phyloP scores from a whole-genome alignment of 1,140 invertebrate genomes.

The Coptotermes formosanus region DNA sequence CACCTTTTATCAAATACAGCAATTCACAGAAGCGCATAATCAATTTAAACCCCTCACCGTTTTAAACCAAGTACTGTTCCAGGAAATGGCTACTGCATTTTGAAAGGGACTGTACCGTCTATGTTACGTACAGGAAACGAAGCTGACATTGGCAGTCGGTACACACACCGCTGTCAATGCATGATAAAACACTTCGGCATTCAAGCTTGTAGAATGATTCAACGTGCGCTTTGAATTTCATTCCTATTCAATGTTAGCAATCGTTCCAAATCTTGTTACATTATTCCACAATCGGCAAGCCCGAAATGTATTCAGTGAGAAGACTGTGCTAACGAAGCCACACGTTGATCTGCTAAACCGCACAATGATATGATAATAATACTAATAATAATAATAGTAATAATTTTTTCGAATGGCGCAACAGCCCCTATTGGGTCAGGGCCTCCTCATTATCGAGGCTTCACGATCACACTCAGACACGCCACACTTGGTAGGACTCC shows the following conservation, averaged over 20 bases:
- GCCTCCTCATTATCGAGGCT: no score
- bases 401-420: no score
- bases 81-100: background rate
- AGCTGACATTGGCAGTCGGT: background rate
- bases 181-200: constrained; percentile 7
- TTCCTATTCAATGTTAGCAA: background rate
- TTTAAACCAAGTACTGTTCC: no score
- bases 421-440: no score
- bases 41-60: no score
- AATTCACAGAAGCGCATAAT: no score
- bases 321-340: background rate
- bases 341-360: background rate
- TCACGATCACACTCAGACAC: no score
- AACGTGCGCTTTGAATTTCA: constrained; percentile 5
- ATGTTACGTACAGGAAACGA: constrained; percentile 2
- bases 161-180: constrained; percentile 3
- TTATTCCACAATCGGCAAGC: background rate
- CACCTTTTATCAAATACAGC: no score
- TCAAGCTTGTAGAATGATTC: background rate
- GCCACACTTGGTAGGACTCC: no score
- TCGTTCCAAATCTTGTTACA: background rate
- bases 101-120: background rate
- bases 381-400: no score
- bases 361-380: no score
- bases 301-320: background rate